Base-by-base conservation (phyloP, 2,797 vertebrate species). In the Spondyliosoma cantharus region DNA sequence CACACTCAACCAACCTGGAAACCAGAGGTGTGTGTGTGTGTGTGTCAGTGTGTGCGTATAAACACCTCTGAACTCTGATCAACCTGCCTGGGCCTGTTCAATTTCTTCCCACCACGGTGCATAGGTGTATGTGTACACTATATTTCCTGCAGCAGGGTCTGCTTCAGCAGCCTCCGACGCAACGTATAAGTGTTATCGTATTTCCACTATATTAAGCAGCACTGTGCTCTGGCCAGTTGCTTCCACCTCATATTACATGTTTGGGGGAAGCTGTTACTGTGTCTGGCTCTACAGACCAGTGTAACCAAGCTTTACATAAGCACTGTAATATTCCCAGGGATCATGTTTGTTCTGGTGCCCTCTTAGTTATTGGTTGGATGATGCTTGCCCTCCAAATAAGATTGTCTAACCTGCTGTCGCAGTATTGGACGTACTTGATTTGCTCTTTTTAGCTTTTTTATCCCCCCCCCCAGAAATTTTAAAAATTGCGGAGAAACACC, bases 1-100 rank as follows among this genome's bases (percentile, higher is more conserved):
- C 83, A 74, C 73, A 71, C 17, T 68, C 82, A 70, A 46, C 90
- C 87, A 69, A 52, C 73, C 17, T 94, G 92, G 93, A 93, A 91
- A 87, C 83, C 89, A 78, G 86, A 93, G 92, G 93, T 94, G 73
- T 67, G 90, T 82, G 19, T 74, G 22, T 80, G 50, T 85, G 37
- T 75, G 49, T 46, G 57, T 74, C 32, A 37, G 60, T 22, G 20
- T 37, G 60, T 46, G 64, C n/a, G n/a, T n/a, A n/a, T 59, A 59
- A 57, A 64, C 54, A 68, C 58, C 29, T 75, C 80, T 84, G 82
- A 88, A 87, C 75, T 49, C 68, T 75, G 15, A 69, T 57, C 76
- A 74, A 80, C 86, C 66, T 87, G 91, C 45, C 81, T 12, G n/a
- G 73, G 57, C 89, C 45, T 91, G 87, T 71, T 65, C 62, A 48